phyloP scores from a whole-genome alignment of 2,797 vertebrate genomes.

The Halcyon smyrnensis region DNA sequence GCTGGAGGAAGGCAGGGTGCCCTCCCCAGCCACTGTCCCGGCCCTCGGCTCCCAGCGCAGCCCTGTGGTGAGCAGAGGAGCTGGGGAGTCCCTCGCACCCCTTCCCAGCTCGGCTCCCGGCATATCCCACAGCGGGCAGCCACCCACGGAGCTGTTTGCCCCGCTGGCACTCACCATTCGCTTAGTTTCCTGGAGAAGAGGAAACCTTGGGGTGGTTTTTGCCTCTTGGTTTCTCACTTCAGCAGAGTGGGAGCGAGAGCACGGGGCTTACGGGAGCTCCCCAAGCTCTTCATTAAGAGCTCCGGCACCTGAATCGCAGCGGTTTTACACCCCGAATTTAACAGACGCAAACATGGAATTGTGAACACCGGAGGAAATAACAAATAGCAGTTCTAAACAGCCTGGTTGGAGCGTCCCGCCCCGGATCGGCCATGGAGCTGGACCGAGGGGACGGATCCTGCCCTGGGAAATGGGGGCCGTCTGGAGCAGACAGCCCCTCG shows the following conservation, averaged over 20 bases:
- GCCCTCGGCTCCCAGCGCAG: too few relatives aligned
- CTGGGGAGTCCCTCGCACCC: rapidly evolving
- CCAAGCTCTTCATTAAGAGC: background rate
- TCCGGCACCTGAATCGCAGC: background rate
- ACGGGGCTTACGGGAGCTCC: background rate
- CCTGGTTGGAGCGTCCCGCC: background rate
- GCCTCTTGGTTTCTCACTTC: background rate
- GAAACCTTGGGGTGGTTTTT: background rate
- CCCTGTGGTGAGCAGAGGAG: background rate
- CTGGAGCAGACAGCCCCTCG: rapidly evolving
- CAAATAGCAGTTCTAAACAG: background rate
- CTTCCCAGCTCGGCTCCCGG: background rate
- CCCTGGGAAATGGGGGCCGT: rapidly evolving
- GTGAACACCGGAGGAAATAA: background rate
- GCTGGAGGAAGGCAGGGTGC: background rate
- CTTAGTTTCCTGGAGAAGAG: background rate
- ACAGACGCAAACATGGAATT: background rate
- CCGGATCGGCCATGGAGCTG: rapidly evolving
- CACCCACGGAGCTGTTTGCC: rapidly evolving
- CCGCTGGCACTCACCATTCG: rapidly evolving
- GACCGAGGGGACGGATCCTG: background rate
- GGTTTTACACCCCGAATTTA: background rate
- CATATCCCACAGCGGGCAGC: rapidly evolving
- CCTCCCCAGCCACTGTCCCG: rapidly evolving
- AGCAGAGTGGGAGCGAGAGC: background rate